These are phyloP conservation scores for Brachionus asplanchnoidis DNA, from an alignment of 1,140 invertebrate genomes.

Conservation along the genomic window DNA sequence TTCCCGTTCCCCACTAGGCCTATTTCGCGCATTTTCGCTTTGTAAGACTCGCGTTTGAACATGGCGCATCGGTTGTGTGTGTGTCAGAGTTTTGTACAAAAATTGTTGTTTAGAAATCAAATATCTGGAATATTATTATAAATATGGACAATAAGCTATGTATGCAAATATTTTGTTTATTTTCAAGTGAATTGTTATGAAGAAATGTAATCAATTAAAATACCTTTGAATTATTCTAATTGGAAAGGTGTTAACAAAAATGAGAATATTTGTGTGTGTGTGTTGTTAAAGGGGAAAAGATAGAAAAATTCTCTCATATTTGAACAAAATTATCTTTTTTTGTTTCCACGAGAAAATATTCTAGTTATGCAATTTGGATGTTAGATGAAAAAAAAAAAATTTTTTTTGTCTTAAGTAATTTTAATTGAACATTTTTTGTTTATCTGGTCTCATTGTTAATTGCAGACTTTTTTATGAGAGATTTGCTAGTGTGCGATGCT, in stretches of 20 bases:
- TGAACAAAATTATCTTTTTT: neutral
- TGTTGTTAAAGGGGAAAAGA: neutral
- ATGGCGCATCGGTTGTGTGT: neutral
- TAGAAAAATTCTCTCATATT: neutral
- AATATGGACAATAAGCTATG: neutral
- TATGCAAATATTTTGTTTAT: slow-evolving; percentile 6
- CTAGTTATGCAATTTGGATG: neutral
- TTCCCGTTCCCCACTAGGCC: neutral
- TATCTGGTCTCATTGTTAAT: neutral
- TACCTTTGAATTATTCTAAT: slow-evolving; percentile 21
- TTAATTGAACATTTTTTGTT: neutral
- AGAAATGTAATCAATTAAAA: slow-evolving; percentile 40
- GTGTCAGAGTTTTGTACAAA: neutral
- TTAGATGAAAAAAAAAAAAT: neutral
- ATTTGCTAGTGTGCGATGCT: neutral
- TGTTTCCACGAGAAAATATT: neutral
- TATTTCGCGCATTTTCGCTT: neutral
- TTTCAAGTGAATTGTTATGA: neutral
- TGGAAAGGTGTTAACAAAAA: neutral
- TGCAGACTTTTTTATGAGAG: neutral
- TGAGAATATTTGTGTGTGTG: neutral
- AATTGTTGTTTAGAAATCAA: neutral
- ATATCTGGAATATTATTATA: neutral
- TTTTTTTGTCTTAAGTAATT: neutral
- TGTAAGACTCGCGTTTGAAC: neutral